Conservation (phyloP, 2,797 vertebrate species). For the Acipenser ruthenus region DNA sequence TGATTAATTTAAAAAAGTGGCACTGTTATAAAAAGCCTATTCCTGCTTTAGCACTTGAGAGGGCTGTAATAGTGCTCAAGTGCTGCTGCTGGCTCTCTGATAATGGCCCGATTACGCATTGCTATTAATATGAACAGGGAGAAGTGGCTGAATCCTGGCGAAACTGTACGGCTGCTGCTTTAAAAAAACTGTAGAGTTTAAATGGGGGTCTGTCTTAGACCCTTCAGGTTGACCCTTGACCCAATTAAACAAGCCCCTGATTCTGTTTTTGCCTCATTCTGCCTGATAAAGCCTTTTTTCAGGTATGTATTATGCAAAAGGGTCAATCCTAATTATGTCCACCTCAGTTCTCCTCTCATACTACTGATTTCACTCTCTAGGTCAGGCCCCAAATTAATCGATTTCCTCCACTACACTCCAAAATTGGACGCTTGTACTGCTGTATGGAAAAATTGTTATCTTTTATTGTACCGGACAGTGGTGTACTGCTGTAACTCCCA, state of each 20-base stretch:
- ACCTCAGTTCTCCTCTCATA: background rate
- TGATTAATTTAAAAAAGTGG: conserved; percentile 39
- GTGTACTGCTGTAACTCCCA: no score
- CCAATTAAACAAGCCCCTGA: conserved; percentile 6
- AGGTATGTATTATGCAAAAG: background rate
- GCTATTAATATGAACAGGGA: conserved; percentile 49
- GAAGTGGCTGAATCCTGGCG: conserved; percentile 33
- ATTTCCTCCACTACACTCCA: background rate
- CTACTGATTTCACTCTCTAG: background rate
- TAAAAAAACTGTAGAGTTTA: conserved; percentile 31
- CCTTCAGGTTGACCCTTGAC: conserved; percentile 25
- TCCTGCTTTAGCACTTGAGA: conserved; percentile 35
- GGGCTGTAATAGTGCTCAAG: conserved; percentile 26
- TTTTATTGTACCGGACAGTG: no score
- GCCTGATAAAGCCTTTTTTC: conserved; percentile 5
- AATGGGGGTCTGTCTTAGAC: conserved; percentile 31
- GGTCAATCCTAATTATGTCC: background rate
- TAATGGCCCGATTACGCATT: conserved; percentile 35
- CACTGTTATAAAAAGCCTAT: conserved; percentile 35
- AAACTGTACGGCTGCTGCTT: conserved; percentile 14
- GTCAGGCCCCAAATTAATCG: background rate
- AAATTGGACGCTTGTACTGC: background rate
- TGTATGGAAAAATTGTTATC: no score
- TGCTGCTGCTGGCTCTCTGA: conserved; percentile 33
- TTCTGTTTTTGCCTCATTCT: conserved; percentile 18